Evolutionary conservation across 2,113 vertebrate genomes (phyloP).

Genomic region (Mormyrus lacerda): DNA sequence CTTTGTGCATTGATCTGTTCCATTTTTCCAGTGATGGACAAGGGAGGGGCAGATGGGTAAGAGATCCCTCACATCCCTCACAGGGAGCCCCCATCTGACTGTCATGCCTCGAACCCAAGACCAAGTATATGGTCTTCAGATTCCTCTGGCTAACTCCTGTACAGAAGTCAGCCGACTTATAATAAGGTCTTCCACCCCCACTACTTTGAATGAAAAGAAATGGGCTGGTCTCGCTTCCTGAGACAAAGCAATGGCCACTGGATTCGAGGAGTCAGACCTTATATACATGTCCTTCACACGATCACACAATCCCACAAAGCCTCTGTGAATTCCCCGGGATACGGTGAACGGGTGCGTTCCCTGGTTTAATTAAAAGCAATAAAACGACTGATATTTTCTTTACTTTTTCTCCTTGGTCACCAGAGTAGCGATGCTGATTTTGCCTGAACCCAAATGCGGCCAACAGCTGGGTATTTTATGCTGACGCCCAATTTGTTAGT

Average conservation of each 20-base stretch:
- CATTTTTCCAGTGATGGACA: neutral
- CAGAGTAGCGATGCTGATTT: constrained; percentile 7
- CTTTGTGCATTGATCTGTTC: neutral
- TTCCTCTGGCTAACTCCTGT: neutral
- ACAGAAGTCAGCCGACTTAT: neutral
- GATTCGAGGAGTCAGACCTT: neutral
- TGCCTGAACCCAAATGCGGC: neutral
- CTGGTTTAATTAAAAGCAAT: constrained; percentile 25
- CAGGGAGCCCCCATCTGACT: neutral
- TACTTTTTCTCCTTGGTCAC: constrained; percentile 12
- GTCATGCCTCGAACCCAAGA: neutral
- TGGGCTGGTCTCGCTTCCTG: neutral
- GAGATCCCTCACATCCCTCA: neutral
- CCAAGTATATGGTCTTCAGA: neutral
- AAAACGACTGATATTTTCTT: constrained; percentile 5
- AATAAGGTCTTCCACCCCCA: neutral
- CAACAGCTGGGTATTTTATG: constrained; percentile 13
- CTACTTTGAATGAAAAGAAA: neutral
- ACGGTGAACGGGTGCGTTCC: neutral
- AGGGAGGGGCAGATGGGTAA: neutral
- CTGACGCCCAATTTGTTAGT: constrained; percentile 7
- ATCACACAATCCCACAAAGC: neutral
- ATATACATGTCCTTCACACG: neutral
- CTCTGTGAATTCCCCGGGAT: neutral
- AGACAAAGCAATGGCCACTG: neutral